A percentile compares a stretch with the other conserved stretches of the same genome.
phyloP scores from a whole-genome alignment of 2,797 vertebrate species.

The Odontamblyopus rebecca region DNA sequence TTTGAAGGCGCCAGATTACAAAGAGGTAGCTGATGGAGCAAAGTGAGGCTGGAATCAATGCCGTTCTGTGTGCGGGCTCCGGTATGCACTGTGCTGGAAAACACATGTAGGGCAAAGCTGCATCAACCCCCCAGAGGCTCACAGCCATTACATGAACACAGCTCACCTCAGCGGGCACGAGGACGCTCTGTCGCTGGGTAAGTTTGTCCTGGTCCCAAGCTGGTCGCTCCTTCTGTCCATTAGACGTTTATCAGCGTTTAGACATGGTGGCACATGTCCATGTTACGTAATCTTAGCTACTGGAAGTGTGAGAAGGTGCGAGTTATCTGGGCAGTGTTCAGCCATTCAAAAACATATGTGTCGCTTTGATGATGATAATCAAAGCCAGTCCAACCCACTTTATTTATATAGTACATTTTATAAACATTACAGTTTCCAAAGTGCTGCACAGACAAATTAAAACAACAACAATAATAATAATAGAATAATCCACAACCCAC shows the following conservation, averaged over 20 bases:
- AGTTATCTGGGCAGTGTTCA: not conserved
- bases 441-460: too few species aligned
- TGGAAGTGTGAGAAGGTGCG: constrained; percentile 6
- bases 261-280: constrained; percentile 24
- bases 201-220: constrained; percentile 57
- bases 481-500: too few species aligned
- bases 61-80: constrained; percentile 44
- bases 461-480: too few species aligned
- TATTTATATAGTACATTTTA: too few species aligned
- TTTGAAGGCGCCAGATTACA: constrained; percentile 72
- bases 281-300: constrained; percentile 28
- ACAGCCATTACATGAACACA: constrained; percentile 66
- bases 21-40: constrained; percentile 66
- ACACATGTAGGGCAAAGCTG: constrained; percentile 66
- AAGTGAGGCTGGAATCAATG: constrained; percentile 44
- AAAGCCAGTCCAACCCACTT: too few species aligned
- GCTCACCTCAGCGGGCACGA: constrained; percentile 62
- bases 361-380: not conserved
- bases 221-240: constrained; percentile 26
- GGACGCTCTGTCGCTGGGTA: constrained; percentile 53
- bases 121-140: constrained; percentile 62
- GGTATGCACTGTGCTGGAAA: constrained; percentile 65
- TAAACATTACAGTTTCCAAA: too few species aligned
- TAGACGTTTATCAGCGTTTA: constrained; percentile 43
- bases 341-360: not conserved